A percentile compares a stretch with the other conserved stretches of the same genome.
These are phyloP conservation scores for Chamaea fasciata DNA, from an alignment of 2,113 vertebrate genomes.

Conservation along the genomic window DNA sequence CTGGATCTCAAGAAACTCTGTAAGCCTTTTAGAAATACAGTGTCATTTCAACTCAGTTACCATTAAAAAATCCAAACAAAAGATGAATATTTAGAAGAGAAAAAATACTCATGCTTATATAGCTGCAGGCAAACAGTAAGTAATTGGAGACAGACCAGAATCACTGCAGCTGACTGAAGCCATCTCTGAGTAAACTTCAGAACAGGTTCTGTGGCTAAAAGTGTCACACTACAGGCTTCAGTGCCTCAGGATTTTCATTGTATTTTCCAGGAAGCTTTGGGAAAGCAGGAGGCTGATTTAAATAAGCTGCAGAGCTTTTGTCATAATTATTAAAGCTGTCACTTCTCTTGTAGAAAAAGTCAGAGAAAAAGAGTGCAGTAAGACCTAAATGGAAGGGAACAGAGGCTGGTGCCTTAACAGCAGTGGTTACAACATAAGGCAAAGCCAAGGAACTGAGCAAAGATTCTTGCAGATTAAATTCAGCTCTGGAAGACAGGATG, in stretches of 20 bases:
- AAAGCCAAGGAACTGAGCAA: not conserved
- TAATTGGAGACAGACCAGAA: not conserved
- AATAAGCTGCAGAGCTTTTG: not conserved
- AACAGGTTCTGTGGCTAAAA: not conserved
- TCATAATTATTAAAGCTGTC: not conserved
- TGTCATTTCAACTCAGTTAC: not conserved
- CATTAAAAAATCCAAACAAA: not conserved
- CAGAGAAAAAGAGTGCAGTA: not conserved
- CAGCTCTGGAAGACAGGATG: slow-evolving; percentile 37
- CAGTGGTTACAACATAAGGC: not conserved
- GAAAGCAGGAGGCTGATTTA: not conserved
- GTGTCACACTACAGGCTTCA: not conserved
- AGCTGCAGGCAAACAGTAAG: slow-evolving; percentile 3
- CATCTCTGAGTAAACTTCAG: not conserved
- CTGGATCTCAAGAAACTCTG: not conserved
- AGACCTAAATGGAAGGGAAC: not conserved
- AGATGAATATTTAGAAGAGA: not conserved
- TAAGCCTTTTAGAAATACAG: not conserved
- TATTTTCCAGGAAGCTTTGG: not conserved
- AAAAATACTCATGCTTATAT: not conserved
- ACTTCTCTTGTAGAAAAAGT: not conserved
- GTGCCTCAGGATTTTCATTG: not conserved
- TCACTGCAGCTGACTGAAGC: not conserved
- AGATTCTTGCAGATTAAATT: slow-evolving; percentile 5
- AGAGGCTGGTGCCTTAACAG: not conserved